Conservation (phyloP, 2,797 vertebrate genomes). For the Distichodus sexfasciatus region DNA sequence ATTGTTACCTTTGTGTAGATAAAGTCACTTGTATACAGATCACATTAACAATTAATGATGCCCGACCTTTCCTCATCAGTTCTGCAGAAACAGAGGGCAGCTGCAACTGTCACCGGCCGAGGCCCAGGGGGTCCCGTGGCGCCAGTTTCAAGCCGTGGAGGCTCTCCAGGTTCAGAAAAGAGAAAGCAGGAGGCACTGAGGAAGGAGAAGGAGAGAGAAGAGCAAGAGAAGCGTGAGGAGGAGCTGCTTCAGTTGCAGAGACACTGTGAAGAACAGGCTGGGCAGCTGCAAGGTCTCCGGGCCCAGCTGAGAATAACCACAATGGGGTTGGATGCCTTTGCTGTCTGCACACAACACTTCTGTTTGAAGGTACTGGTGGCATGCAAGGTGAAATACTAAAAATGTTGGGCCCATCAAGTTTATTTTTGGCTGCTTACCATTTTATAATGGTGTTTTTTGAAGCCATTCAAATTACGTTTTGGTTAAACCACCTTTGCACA, state of each 20-base stretch:
- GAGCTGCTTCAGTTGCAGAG: conserved; percentile 81
- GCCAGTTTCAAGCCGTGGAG: conserved; percentile 16
- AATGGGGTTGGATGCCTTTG: conserved; percentile 84
- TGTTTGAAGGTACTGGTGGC: conserved; percentile 81
- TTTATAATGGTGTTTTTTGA: too few species aligned
- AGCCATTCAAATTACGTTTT: too few species aligned
- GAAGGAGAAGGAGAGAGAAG: conserved; percentile 60
- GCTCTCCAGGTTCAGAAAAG: conserved; percentile 36
- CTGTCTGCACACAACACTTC: conserved; percentile 89
- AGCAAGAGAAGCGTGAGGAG: conserved; percentile 59
- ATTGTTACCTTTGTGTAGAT: too few species aligned
- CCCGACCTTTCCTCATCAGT: conserved; percentile 23
- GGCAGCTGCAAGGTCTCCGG: conserved; percentile 74
- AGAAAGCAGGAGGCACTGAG: conserved; percentile 62
- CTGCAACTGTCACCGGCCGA: conserved; percentile 20
- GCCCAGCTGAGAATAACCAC: conserved; percentile 79
- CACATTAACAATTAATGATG: neutral
- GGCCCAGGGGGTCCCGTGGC: neutral
- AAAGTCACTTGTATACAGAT: too few species aligned
- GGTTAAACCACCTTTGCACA: too few species aligned
- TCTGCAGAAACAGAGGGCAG: conserved; percentile 44
- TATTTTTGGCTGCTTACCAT: too few species aligned
- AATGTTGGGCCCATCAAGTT: too few species aligned
- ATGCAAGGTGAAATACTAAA: too few species aligned
- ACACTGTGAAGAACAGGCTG: conserved; percentile 81